Base-by-base conservation (phyloP, 2,797 vertebrate genomes). In the Danio aesculapii region DNA sequence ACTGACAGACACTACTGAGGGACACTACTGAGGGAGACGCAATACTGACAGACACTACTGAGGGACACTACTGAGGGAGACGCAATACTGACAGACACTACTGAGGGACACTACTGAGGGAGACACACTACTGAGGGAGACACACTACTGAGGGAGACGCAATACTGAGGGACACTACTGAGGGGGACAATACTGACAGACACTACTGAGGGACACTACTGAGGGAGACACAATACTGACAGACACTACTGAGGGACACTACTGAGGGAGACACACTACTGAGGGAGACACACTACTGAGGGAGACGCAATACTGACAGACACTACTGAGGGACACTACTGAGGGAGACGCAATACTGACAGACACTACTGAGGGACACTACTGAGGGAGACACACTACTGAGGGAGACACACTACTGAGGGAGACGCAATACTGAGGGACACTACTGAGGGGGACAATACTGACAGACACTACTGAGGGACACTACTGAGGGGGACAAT, bases 1-100 rank as follows among this genome's bases (percentile, higher is more conserved):
- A 97, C 95, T 91, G 93, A 93, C 91, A 95, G 93, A 96, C n/a
- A n/a, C n/a, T 94, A 95, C 91, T 93, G 92, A 93, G 93, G 93
- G 93, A 89, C 68, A 83, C 77, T 90, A 30, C 30, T 30, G 30
- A 30, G 30, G 30, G 30, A 3, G 30, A 30, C 30, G n/a, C n/a
- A 30, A 1, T 30, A 97, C 95, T 91, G 93, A 93, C 91, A 95
- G 93, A 96, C n/a, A n/a, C n/a, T 94, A 95, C 91, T 93, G 92
- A 93, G 93, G 93, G 93, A 89, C 68, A 83, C 77, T 90, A 30
- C 30, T 30, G 30, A 30, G 30, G 30, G 30, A 3, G 30, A 30
- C 30, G n/a, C n/a, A 30, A 1, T 30, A 30, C 30, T 30, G 30
- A n/a, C n/a, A n/a, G n/a, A 89, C 68, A 83, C 77, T 90, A 30